Conservation (phyloP, 2,797 vertebrate genomes). For the Neostethus bicornis region DNA sequence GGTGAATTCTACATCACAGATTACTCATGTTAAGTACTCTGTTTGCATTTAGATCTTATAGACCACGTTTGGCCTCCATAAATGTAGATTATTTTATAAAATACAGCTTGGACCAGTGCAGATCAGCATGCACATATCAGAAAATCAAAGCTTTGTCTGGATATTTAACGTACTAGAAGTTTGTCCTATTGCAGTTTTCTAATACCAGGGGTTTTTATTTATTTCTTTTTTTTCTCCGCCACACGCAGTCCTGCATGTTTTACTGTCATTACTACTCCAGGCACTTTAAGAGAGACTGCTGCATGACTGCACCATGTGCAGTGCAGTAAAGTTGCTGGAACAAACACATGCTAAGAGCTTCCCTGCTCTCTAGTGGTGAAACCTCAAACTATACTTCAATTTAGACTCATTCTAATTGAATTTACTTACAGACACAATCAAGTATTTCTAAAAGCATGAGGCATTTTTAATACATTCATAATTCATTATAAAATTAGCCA, state of each 20-base stretch:
- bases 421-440: not conserved
- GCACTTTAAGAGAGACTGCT: conserved; percentile 42
- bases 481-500: not conserved
- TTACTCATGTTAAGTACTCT: too few species aligned
- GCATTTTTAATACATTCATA: not conserved
- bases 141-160: conserved; percentile 39
- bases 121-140: conserved; percentile 5
- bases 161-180: conserved; percentile 15
- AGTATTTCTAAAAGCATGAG: not conserved
- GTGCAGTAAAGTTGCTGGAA: conserved; percentile 24
- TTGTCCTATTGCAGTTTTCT: conserved; percentile 32
- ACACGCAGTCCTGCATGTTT: conserved; percentile 30
- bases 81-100: conserved; percentile 17
- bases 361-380: conserved; percentile 58
- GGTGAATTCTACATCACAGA: not conserved
- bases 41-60: too few species aligned
- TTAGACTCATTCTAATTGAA: not conserved
- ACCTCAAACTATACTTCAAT: not conserved
- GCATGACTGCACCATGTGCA: conserved; percentile 62
- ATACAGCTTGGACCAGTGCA: conserved; percentile 39
- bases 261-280: conserved; percentile 24
- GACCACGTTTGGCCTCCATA: conserved; percentile 4
- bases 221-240: conserved; percentile 10
- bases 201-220: conserved; percentile 52
- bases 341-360: not conserved